Conservation (phyloP, 2,888 invertebrate genomes). For the Euclidia mi region DNA sequence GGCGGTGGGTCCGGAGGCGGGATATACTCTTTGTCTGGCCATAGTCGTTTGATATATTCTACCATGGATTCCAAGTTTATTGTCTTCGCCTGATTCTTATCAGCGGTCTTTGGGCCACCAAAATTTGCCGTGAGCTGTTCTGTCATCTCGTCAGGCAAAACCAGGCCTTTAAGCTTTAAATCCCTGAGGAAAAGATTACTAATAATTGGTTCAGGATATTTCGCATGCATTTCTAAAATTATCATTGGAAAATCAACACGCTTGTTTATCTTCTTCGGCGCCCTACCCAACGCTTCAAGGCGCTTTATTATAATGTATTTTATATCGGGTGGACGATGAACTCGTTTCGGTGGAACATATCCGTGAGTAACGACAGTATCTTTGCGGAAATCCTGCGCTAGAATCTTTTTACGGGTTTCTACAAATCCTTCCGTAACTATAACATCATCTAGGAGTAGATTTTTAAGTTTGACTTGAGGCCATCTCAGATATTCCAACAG, state of each 20-base stretch:
- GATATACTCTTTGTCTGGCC: constrained; percentile 68
- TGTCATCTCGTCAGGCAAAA: constrained; percentile 57
- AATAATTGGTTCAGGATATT: constrained; percentile 39
- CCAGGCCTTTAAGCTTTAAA: constrained; percentile 47
- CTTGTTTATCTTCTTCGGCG: constrained; percentile 53
- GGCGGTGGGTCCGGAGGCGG: constrained; percentile 61
- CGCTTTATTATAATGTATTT: constrained; percentile 63
- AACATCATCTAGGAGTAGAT: constrained; percentile 64
- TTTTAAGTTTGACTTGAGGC: constrained; percentile 52
- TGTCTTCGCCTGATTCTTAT: neutral
- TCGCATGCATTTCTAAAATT: constrained; percentile 26
- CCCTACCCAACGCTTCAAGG: constrained; percentile 56
- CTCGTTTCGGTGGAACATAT: constrained; percentile 41
- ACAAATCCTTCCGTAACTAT: constrained; percentile 60
- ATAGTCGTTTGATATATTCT: constrained; percentile 68
- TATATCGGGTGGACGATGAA: constrained; percentile 44
- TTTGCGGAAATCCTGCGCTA: constrained; percentile 43
- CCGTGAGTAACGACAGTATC: constrained; percentile 62
- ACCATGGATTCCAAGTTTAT: constrained; percentile 47
- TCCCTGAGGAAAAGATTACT: constrained; percentile 48
- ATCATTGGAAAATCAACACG: constrained; percentile 63
- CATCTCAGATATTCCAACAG: constrained; percentile 56
- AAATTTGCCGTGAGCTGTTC: constrained; percentile 57
- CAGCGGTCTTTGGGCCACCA: constrained; percentile 51
- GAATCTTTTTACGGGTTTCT: constrained; percentile 40